These are phyloP conservation scores for Perodicticus potto DNA, from an alignment of 2,797 vertebrate genomes.

Conservation along the genomic window DNA sequence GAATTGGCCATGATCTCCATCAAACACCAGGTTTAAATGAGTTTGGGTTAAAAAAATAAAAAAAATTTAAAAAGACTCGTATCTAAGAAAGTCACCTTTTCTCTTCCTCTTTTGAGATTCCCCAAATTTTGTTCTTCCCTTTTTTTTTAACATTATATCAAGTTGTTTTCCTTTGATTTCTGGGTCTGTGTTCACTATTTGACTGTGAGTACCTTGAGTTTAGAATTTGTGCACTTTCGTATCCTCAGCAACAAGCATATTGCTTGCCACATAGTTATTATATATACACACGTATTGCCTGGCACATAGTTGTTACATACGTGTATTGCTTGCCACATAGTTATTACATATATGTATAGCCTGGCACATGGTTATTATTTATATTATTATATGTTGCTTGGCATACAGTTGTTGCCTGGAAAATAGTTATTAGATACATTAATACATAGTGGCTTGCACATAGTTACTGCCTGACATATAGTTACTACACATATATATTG, in stretches of 20 bases:
- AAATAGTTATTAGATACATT: neutral
- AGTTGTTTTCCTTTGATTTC: constrained; percentile 3
- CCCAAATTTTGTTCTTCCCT: neutral
- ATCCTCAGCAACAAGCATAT: neutral
- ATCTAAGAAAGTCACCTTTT: neutral
- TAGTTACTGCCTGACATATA: neutral
- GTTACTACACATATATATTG: neutral
- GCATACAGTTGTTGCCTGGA: neutral
- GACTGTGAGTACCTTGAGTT: neutral
- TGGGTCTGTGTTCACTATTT: neutral
- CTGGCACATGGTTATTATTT: neutral
- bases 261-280: neutral
- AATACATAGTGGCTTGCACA: neutral
- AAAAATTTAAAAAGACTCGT: neutral
- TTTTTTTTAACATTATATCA: neutral
- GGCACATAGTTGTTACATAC: neutral
- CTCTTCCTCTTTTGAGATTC: neutral
- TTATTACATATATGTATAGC: neutral
- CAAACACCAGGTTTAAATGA: neutral
- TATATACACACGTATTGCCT: neutral
- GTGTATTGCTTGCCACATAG: neutral
- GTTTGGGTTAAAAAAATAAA: neutral
- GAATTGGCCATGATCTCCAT: neutral
- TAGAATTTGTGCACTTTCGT: neutral
- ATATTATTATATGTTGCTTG: neutral